These are phyloP conservation scores for Platynereis dumerilii DNA, from an alignment of 2,888 invertebrate genomes.

Conservation along the genomic window DNA sequence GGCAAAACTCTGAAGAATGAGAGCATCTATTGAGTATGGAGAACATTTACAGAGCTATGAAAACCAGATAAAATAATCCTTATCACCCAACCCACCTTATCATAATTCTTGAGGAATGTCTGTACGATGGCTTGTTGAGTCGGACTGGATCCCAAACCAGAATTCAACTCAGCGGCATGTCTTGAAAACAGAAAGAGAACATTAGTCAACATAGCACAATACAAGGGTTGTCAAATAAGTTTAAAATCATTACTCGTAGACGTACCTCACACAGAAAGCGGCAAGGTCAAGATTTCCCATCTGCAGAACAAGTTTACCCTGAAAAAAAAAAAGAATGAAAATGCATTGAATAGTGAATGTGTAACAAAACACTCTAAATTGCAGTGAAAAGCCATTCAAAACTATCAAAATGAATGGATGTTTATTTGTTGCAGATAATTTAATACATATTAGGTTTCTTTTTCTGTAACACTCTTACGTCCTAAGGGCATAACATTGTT, in stretches of 20 bases:
- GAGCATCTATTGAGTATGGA: background rate
- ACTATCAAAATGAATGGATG: too few relatives aligned
- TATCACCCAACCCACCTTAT: slow-evolving; percentile 53
- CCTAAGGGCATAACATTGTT: too few relatives aligned
- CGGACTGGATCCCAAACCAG: slow-evolving; percentile 53
- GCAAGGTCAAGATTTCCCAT: slow-evolving; percentile 61
- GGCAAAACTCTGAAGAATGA: background rate
- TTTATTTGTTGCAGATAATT: too few relatives aligned
- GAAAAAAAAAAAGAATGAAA: slow-evolving; percentile 23
- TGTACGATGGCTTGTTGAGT: slow-evolving; percentile 62
- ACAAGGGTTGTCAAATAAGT: background rate
- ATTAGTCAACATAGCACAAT: background rate
- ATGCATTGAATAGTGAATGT: too few relatives aligned
- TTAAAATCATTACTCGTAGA: background rate
- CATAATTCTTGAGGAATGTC: slow-evolving; percentile 62
- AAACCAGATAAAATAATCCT: background rate
- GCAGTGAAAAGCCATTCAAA: too few relatives aligned
- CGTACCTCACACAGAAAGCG: slow-evolving; percentile 61
- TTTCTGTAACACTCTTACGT: too few relatives aligned
- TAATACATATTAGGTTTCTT: too few relatives aligned
- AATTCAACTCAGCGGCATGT: slow-evolving; percentile 50
- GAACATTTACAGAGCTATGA: background rate
- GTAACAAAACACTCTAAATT: too few relatives aligned
- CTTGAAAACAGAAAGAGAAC: slow-evolving; percentile 29
- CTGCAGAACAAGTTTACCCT: slow-evolving; percentile 60